Evolutionary conservation across 2,797 vertebrate species (phyloP).

Genomic region (Propithecus perrieri): DNA sequence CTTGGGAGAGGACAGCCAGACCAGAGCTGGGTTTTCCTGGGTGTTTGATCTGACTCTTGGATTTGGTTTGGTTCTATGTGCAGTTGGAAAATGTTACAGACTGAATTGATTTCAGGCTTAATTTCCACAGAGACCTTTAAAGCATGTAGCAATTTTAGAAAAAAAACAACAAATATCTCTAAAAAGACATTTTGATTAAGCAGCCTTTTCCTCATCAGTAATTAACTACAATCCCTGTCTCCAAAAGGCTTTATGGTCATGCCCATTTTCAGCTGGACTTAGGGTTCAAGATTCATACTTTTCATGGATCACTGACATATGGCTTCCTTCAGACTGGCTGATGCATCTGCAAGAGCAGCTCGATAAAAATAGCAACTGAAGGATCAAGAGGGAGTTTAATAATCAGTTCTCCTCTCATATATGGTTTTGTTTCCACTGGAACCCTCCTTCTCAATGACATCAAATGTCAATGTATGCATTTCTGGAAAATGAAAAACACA

Average conservation of each 20-base stretch:
- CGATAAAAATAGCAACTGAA: constrained; percentile 79
- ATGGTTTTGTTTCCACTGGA: constrained; percentile 70
- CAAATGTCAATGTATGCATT: constrained; percentile 74
- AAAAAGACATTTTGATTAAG: constrained; percentile 39
- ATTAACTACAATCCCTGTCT: constrained; percentile 47
- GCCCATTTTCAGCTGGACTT: background rate
- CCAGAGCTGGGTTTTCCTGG: background rate
- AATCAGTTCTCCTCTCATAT: constrained; percentile 53
- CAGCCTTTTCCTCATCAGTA: constrained; percentile 15
- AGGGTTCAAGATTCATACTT: background rate
- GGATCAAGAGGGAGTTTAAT: constrained; percentile 70
- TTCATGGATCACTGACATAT: constrained; percentile 62
- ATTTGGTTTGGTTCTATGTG: background rate
- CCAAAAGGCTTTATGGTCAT: background rate
- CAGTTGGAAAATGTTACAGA: constrained; percentile 36
- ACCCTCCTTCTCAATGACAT: constrained; percentile 70
- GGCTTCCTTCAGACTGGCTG: constrained; percentile 56
- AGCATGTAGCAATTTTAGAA: constrained; percentile 10
- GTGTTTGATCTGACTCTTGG: background rate
- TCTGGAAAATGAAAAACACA: constrained; percentile 75
- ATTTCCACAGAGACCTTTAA: constrained; percentile 24
- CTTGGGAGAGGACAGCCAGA: background rate
- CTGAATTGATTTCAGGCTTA: constrained; percentile 54
- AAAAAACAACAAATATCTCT: background rate
- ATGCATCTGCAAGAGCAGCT: constrained; percentile 49